Percentiles rank a stretch among this genome's conserved stretches.
Evolutionary conservation across 2,888 invertebrate species (phyloP).

Genomic region (Caenorhabditis sp.): DNA sequence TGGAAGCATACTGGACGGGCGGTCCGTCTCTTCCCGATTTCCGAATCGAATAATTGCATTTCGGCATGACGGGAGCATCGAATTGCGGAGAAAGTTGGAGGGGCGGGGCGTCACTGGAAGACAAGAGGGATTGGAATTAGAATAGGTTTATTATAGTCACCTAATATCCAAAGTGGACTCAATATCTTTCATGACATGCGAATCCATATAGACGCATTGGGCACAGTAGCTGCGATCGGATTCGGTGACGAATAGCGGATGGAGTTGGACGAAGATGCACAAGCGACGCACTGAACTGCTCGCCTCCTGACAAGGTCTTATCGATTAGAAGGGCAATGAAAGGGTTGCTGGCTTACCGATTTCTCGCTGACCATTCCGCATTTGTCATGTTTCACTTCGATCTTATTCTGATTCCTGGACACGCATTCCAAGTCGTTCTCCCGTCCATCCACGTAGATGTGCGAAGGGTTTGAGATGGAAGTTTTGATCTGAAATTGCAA

Average conservation of each 20-base stretch:
- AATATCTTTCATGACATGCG: constrained; percentile 78
- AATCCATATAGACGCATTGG: constrained; percentile 82
- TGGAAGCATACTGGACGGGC: constrained; percentile 79
- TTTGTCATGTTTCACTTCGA: constrained; percentile 77
- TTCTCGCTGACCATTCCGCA: constrained; percentile 81
- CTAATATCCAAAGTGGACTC: constrained; percentile 79
- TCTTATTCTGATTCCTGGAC: constrained; percentile 77
- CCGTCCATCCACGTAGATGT: constrained; percentile 81
- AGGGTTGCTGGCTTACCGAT: constrained; percentile 69
- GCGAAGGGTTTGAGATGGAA: constrained; percentile 80
- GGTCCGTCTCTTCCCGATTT: constrained; percentile 79
- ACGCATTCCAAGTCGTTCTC: constrained; percentile 77
- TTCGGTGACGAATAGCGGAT: constrained; percentile 83
- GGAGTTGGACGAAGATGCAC: constrained; percentile 81
- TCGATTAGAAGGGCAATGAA: background rate
- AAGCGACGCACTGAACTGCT: constrained; percentile 78
- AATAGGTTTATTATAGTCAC: constrained; percentile 35
- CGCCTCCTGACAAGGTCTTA: constrained; percentile 60
- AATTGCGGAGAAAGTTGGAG: constrained; percentile 81
- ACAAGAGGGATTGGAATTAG: background rate
- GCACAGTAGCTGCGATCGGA: constrained; percentile 82
- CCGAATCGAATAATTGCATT: constrained; percentile 80
- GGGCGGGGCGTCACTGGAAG: constrained; percentile 77
- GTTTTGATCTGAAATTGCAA: constrained; percentile 79
- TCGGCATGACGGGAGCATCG: constrained; percentile 77